Evolutionary conservation across 2,888 invertebrate species (phyloP).

Genomic region (Ametastegia equiseti): DNA sequence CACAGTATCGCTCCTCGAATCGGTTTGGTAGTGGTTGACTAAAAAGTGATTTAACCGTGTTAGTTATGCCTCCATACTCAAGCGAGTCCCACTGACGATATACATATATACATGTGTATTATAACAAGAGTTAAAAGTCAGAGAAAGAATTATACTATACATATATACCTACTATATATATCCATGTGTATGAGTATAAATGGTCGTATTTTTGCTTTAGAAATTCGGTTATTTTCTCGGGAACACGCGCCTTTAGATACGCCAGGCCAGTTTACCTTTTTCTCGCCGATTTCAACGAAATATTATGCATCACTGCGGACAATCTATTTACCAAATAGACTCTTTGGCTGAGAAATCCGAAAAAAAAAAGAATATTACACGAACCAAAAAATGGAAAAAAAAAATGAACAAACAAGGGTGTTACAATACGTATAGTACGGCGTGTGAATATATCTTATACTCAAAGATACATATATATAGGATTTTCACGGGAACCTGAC

Average conservation of each 20-base stretch:
- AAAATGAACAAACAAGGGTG: no score
- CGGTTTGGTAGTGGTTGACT: neutral
- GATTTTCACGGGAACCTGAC: no score
- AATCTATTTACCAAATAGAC: neutral
- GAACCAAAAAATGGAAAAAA: no score
- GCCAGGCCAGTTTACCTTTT: neutral
- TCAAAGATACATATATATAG: no score
- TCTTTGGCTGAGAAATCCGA: no score
- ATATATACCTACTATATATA: neutral
- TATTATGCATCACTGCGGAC: conserved; percentile 1
- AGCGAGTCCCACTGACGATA: neutral
- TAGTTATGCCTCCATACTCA: neutral
- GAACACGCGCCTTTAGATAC: neutral
- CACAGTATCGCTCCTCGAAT: neutral
- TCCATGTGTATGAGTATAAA: neutral
- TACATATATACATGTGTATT: neutral
- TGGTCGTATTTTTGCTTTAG: neutral
- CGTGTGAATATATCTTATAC: no score
- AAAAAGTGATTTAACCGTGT: conserved; percentile 14
- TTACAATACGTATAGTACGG: no score
- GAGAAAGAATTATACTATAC: neutral
- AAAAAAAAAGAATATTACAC: no score
- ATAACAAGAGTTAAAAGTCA: neutral
- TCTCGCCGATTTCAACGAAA: neutral
- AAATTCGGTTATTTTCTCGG: neutral